Evolutionary conservation across 2,888 invertebrate genomes (phyloP), one percentile per base, ranked within the genome.

Genomic region (Agrilus cyanescens): DNA sequence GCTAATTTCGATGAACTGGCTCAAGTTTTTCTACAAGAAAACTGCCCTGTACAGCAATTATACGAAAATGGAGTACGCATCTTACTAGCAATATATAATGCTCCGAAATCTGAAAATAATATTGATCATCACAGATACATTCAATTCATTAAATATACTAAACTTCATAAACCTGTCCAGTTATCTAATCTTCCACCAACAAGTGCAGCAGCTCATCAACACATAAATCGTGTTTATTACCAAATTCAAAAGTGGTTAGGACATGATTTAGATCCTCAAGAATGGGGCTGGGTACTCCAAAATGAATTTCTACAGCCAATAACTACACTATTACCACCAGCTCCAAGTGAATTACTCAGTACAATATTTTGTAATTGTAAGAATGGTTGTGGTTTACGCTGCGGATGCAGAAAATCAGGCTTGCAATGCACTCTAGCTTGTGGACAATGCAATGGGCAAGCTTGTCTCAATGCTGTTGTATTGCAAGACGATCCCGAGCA

Each of bases 11-110:
- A 56, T 48, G 40, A 53, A 51, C 45, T 53, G 31, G 51, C 48
- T 48, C 46, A 38, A 57, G 38, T 41, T 54, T 61, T 60, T 57
- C 48, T 56, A 56, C 47, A 58, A 58, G 57, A 58, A 60, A 62
- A 60, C 50, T 59, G 55, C 50, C 52, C 57, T 10, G 44, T 41
- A 47, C 54, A 59, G 52, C 50, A 43, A 55, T 57, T 58, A 55
- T 54, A 45, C 41, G 49, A 56, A 37, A 52, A 44, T 55, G 53
- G 53, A 53, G 35, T 51, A 18, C 50, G 50, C 34, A 55, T 51
- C 49, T 51, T 59, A 30, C 51, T 60, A 47, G 57, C 58, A 18
- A 41, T 59, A 37, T 61, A 59, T 53, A 56, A 56, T 56, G 57
- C 56, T 60, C 53, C 58, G 48, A 57, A 58, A 58, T 49, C 48